Percentiles rank a stretch among this genome's conserved stretches.
These are phyloP conservation scores for Jacana jacana DNA, from an alignment of 2,113 vertebrate genomes.

Conservation along the genomic window DNA sequence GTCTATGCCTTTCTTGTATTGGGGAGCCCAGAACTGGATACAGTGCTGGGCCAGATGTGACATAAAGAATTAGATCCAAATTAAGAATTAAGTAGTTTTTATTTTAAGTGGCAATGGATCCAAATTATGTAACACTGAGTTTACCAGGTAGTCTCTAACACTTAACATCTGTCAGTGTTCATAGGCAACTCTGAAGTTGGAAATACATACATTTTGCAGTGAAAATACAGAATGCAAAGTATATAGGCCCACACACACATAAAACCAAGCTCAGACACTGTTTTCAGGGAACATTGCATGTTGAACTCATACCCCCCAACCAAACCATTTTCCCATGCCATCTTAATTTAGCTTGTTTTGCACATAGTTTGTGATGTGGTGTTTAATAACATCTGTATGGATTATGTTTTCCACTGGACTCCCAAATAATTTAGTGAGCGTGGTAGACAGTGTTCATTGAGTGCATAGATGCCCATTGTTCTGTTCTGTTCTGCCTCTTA, in stretches of 20 bases:
- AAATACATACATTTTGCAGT: background rate
- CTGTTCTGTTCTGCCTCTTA: background rate
- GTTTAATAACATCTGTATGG: constrained; percentile 17
- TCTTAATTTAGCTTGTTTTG: background rate
- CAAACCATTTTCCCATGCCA: background rate
- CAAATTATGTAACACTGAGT: background rate
- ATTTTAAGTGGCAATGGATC: background rate
- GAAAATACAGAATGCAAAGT: background rate
- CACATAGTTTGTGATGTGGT: constrained; percentile 18
- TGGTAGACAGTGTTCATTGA: background rate
- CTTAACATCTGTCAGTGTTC: background rate
- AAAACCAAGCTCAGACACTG: background rate
- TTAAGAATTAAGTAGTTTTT: background rate
- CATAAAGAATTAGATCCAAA: background rate
- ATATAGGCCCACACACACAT: background rate
- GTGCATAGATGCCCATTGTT: background rate
- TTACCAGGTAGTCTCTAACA: background rate
- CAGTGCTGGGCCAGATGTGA: background rate
- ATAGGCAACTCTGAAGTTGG: background rate
- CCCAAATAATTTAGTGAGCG: background rate
- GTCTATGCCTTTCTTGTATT: background rate
- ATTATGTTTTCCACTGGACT: constrained; percentile 20
- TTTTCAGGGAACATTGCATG: background rate
- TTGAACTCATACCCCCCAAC: background rate
- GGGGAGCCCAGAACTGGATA: background rate